Percentiles rank a stretch among this genome's conserved stretches.
phyloP scores from a whole-genome alignment of 2,113 vertebrate species.

The Dolichallabes microphthalmus region DNA sequence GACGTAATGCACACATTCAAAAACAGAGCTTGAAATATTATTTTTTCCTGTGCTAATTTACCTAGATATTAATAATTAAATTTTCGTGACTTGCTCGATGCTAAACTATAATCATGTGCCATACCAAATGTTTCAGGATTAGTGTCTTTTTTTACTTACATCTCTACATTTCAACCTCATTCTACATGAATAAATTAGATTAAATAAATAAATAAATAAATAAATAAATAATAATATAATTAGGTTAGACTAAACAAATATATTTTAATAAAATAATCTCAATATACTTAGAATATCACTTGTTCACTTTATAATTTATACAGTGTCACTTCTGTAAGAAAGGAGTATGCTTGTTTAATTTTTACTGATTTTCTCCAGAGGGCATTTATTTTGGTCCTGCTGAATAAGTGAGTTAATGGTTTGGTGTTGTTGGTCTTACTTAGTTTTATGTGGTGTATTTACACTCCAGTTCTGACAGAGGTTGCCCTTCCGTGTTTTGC shows the following conservation, averaged over 20 bases:
- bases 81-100: background rate
- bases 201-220: background rate
- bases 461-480: constrained; percentile 89
- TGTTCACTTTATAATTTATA: too few relatives aligned
- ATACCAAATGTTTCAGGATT: background rate
- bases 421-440: constrained; percentile 68
- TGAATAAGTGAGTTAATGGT: background rate
- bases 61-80: background rate
- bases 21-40: background rate
- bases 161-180: background rate
- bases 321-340: background rate
- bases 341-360: background rate
- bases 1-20: background rate
- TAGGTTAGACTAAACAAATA: background rate
- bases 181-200: background rate
- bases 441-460: constrained; percentile 78
- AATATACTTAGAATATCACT: background rate
- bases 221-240: background rate
- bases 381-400: background rate
- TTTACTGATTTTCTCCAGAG: background rate
- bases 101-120: background rate
- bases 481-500: constrained; percentile 90
- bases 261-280: background rate
- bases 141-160: background rate
- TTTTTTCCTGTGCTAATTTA: background rate